Conservation (phyloP, 2,797 vertebrate genomes). For the Sebastes diaconus region DNA sequence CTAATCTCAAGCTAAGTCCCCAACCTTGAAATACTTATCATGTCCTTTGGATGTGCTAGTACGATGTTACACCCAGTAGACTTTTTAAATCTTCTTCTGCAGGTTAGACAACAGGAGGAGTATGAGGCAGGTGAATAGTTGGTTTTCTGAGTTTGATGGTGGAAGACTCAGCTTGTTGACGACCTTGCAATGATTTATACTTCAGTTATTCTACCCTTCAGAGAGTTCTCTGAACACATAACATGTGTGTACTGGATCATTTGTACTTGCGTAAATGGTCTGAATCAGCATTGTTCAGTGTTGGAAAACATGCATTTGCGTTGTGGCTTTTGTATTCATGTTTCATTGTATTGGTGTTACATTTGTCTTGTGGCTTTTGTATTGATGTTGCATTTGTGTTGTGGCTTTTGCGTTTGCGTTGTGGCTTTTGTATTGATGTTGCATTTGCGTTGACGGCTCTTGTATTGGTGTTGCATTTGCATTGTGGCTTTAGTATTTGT, state of each 20-base stretch:
- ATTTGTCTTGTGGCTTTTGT: too few species aligned
- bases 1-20: not conserved
- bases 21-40: constrained; percentile 3
- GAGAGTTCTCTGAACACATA: not conserved
- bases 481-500: too few species aligned
- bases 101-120: not conserved
- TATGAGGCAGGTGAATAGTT: not conserved
- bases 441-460: too few species aligned
- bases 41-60: not conserved
- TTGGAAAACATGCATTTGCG: not conserved
- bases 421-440: too few species aligned
- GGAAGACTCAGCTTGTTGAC: not conserved
- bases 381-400: too few species aligned
- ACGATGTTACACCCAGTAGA: not conserved
- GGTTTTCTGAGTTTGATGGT: not conserved
- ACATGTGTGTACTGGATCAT: not conserved
- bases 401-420: too few species aligned
- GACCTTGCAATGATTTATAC: not conserved
- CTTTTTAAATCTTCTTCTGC: not conserved
- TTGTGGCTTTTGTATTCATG: too few species aligned
- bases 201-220: not conserved
- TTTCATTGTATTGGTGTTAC: too few species aligned
- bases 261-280: not conserved
- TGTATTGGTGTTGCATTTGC: too few species aligned
- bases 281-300: not conserved